phyloP scores from a whole-genome alignment of 2,888 invertebrate genomes.

The Tachina lurida region DNA sequence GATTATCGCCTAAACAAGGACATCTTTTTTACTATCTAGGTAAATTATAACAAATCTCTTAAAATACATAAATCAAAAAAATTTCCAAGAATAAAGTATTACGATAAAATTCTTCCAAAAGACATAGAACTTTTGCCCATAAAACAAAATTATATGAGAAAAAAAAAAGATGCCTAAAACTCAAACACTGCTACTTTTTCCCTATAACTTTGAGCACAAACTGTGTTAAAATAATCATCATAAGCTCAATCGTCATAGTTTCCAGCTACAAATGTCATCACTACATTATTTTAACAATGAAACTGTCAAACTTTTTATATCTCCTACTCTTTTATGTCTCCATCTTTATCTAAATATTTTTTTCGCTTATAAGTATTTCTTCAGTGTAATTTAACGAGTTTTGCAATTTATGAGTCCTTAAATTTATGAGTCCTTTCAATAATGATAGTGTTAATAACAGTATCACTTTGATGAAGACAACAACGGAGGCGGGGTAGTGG shows the following conservation, averaged over 20 bases:
- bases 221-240: slow-evolving; percentile 28
- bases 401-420: slow-evolving; percentile 57
- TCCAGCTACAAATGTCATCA: slow-evolving; percentile 66
- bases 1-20: too few relatives aligned
- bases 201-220: slow-evolving; percentile 1
- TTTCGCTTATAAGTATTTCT: slow-evolving; percentile 25
- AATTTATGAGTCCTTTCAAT: slow-evolving; percentile 58
- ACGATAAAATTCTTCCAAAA: neutral
- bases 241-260: slow-evolving; percentile 58
- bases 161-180: neutral
- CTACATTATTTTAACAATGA: slow-evolving; percentile 52
- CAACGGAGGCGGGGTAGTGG: neutral
- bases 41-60: too few relatives aligned
- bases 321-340: neutral
- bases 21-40: too few relatives aligned
- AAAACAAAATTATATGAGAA: neutral
- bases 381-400: slow-evolving; percentile 35
- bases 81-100: neutral
- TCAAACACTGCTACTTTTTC: neutral
- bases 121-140: neutral
- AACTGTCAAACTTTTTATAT: slow-evolving; percentile 63
- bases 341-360: neutral
- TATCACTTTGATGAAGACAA: slow-evolving; percentile 10
- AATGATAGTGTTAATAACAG: slow-evolving; percentile 62
- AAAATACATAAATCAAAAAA: too few relatives aligned